Evolutionary conservation across 2,113 vertebrate genomes (phyloP), one percentile per base, ranked within the genome.

Genomic region (Sclerurus mexicanus): DNA sequence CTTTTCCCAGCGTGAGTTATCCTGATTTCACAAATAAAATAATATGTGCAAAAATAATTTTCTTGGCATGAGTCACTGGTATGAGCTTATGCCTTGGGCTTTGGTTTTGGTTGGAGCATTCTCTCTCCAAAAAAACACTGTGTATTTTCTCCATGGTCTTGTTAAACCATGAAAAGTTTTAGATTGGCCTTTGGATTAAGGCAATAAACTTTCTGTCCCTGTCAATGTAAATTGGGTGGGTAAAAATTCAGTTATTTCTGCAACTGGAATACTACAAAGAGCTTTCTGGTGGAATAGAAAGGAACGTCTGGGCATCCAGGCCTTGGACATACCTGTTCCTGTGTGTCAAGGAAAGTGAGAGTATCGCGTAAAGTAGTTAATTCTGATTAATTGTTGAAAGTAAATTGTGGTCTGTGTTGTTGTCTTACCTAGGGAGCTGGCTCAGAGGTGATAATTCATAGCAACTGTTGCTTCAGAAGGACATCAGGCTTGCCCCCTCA

Each of bases 351-450:
- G 56, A 25, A 21, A 42, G 52, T 4, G 3, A 3, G 35, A 25
- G 13, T 15, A 0, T 24, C 19, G 1, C 1, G 3, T 12, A 0
- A 14, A 39, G 56, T 2, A 23, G 12, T 17, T 71, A 33, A 40
- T 71, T n/a, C 30, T 44, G 68, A 5, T 49, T 47, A 27, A 62
- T 31, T 50, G 35, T 9, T 40, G 25, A 3, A n/a, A 28, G 24
- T 12, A 8, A 40, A 24, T 16, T 47, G 28, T 64, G 64, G 37
- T 77, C 40, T 47, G 23, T 74, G 69, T 59, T 3, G 1, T 27
- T 40, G 4, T 39, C 31, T 71, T 24, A 7, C 28, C 63, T 67
- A 23, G 42, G 12, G 12, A 21, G 33, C 37, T 93, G 87, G 27
- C 49, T 85, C 42, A 53, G 67, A 64, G 71, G 42, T 42, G 55